Evolutionary conservation across 2,113 vertebrate species (phyloP), one percentile per base, ranked within the genome.

Genomic region (Dicerorhinus sumatrensis): DNA sequence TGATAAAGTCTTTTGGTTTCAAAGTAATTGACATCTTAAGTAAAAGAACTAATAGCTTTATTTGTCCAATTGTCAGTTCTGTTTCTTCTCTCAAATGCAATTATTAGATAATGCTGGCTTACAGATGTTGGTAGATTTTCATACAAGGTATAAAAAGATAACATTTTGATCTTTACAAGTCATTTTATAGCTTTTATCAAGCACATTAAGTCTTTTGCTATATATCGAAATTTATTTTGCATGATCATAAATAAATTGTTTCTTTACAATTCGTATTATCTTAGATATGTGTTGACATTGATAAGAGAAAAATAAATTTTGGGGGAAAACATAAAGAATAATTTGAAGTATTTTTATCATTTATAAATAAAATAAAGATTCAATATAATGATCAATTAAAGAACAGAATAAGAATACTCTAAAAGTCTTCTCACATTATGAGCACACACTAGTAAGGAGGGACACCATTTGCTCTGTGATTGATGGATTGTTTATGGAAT

Each of bases 1-100:
- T 97, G 97, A 98, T 98, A 96, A 98, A 97, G 91, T 85, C 77
- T 96, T 96, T 97, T 98, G 94, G 79, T 94, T 97, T 95, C 75
- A 98, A 93, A 94, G 20, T 77, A 80, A 70, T 89, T 98, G 87
- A 75, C 67, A 91, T 48, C 3, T 2, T 18, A 81, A 97, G 70
- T 94, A 88, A 97, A 97, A 89, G 67, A 96, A 84, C 67, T 97
- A 69, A 96, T 46, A 96, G 39, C 85, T 97, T 98, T 97, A 88
- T 95, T 97, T 95, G 91, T 56, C 97, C 92, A 58, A 89, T 8
- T 76, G 29, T 80, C 60, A 88, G 36, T 56, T 97, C 83, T 96
- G 83, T n/a, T 42, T 98, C 96, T 94, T 46, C 73, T 89, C 27
- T 90, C 91, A 96, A 72, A 88, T 88, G 81, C 8, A 97, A 67